Evolutionary conservation across 1,140 invertebrate species (phyloP), one percentile per base, ranked within the genome.

Genomic region (Pachyrhynchus sulphureomaculatus): DNA sequence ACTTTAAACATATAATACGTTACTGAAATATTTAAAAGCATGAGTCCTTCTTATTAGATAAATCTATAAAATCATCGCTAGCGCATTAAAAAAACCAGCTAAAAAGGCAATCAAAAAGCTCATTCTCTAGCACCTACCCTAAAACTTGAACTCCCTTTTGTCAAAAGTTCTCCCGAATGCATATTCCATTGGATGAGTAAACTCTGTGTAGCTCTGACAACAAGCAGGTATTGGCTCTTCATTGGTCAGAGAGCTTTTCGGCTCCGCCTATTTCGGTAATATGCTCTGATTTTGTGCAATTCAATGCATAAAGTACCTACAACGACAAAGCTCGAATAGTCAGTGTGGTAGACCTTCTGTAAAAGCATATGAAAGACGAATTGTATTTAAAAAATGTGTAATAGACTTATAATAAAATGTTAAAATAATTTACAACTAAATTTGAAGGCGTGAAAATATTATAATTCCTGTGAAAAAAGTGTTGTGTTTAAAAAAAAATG

Each of bases 401-500:
- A n/a, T n/a, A n/a, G n/a, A n/a, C n/a, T n/a, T n/a, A n/a, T n/a
- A n/a, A n/a, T n/a, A n/a, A n/a, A n/a, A n/a, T n/a, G n/a, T n/a
- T n/a, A n/a, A n/a, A n/a, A n/a, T n/a, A n/a, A n/a, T n/a, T n/a
- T n/a, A n/a, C n/a, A n/a, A n/a, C n/a, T n/a, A n/a, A n/a, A n/a
- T n/a, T n/a, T n/a, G n/a, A n/a, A n/a, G n/a, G n/a, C n/a, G n/a
- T n/a, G n/a, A n/a, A n/a, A n/a, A n/a, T n/a, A n/a, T n/a, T n/a
- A n/a, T n/a, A n/a, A n/a, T n/a, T n/a, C n/a, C n/a, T n/a, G n/a
- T n/a, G n/a, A n/a, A n/a, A n/a, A n/a, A n/a, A n/a, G n/a, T n/a
- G n/a, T n/a, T n/a, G n/a, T n/a, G n/a, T n/a, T n/a, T n/a, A n/a
- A 8, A 2, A 23, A 2, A 41, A 6, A 18, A 75, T 74, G 74